Evolutionary conservation across 1,140 invertebrate species (phyloP).

Genomic region (Luehdorfia chinensis): DNA sequence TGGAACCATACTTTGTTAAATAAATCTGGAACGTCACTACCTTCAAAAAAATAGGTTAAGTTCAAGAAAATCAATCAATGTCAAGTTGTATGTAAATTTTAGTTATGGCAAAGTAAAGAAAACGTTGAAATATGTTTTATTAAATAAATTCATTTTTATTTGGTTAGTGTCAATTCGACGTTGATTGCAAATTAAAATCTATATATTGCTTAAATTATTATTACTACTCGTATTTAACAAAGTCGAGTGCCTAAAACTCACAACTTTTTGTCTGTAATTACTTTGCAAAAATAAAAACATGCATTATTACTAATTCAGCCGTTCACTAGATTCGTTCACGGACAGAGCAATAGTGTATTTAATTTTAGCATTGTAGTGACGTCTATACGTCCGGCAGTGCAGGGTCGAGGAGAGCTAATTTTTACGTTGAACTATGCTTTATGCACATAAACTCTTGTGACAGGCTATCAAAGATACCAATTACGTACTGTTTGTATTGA

Average conservation of each 20-base stretch:
- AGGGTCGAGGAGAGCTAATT: constrained; percentile 39
- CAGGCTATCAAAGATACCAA: constrained; percentile 23
- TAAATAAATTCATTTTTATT: too few species aligned
- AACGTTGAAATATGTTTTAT: too few species aligned
- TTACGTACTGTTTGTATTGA: constrained; percentile 25
- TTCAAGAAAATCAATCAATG: too few species aligned
- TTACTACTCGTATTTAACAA: constrained; percentile 10
- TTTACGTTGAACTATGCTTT: constrained; percentile 37
- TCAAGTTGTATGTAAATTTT: too few species aligned
- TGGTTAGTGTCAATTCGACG: too few species aligned
- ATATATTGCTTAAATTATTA: too few species aligned
- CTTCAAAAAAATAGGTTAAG: too few species aligned
- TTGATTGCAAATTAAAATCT: too few species aligned
- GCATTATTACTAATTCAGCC: constrained; percentile 45
- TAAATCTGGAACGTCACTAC: too few species aligned
- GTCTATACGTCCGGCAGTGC: constrained; percentile 50
- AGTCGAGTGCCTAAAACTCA: constrained; percentile 7
- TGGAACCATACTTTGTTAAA: constrained; percentile 8
- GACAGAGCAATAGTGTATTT: constrained; percentile 33
- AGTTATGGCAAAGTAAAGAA: too few species aligned
- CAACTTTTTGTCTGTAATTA: constrained; percentile 23
- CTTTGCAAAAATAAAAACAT: constrained; percentile 51
- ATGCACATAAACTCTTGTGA: constrained; percentile 41
- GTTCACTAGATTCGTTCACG: constrained; percentile 36
- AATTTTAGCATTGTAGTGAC: constrained; percentile 38